Evolutionary conservation across 2,113 vertebrate genomes (phyloP), one percentile per base, ranked within the genome.

Genomic region (Gymnorhina tibicen): DNA sequence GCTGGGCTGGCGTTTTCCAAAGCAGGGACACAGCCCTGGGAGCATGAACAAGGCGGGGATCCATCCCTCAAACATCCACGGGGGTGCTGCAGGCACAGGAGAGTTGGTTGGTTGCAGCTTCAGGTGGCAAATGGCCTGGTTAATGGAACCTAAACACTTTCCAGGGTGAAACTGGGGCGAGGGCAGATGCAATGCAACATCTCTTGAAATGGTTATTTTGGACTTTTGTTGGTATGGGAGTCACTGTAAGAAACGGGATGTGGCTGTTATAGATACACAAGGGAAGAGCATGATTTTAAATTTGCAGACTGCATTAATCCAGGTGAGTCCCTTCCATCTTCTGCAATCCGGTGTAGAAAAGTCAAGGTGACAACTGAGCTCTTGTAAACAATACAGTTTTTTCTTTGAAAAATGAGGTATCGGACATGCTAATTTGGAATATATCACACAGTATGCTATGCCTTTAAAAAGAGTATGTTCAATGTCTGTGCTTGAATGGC

Each of bases 121-220:
- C n/a, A 62, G 62, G 35, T 79, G 42, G 35, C 32, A 41, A 66
- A 56, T 2, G 1, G 4, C 35, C 15, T 13, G 3, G 17, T 47
- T 81, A 69, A 52, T 49, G 44, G 24, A 28, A 78, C 5, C 2
- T 27, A 4, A 33, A 0, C 59, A 2, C 53, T 22, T 37, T 35
- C 26, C 0, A 1, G 28, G 16, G 30, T 72, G 42, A 55, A 39
- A 11, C 8, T 6, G 1, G 35, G 13, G 5, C 0, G 0, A 52
- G 30, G 24, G 11, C 5, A 37, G 47, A 27, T 39, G 16, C 7
- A 37, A 9, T 5, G 8, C 17, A 56, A 5, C 5, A 2, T 60
- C n/a, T 64, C 23, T 89, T 49, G 7, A 74, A 85, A 53, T 6
- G 19, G 28, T 39, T 10, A 46, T 19, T 83, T 79, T 22, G 49